Evolutionary conservation across 1,140 invertebrate species (phyloP).

Genomic region (Lepidurus couesii): DNA sequence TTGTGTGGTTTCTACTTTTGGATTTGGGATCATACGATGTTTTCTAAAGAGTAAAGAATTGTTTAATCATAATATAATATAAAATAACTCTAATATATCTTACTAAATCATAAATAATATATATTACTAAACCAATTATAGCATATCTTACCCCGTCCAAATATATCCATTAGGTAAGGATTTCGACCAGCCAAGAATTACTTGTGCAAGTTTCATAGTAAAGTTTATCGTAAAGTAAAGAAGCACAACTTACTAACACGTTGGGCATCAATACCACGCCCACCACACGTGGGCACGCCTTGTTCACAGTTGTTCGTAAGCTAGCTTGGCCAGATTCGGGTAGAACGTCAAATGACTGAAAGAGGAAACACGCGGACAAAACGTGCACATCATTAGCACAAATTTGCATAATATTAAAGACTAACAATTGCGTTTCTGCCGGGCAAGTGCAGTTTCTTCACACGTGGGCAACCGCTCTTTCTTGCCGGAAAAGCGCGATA

Average conservation of each 20-base stretch:
- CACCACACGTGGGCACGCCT: neutral
- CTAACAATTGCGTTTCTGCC: too few relatives aligned
- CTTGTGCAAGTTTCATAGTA: neutral
- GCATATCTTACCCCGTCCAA: neutral
- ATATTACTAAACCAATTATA: too few relatives aligned
- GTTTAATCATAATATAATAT: neutral
- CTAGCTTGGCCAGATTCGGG: too few relatives aligned
- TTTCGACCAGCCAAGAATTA: neutral
- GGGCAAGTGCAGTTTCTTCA: too few relatives aligned
- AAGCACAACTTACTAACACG: neutral
- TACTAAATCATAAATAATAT: too few relatives aligned
- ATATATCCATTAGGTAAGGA: neutral
- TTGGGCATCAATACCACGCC: neutral
- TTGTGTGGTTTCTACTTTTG: neutral
- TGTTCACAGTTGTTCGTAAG: too few relatives aligned
- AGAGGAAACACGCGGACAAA: too few relatives aligned
- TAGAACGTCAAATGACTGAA: too few relatives aligned
- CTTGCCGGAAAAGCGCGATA: too few relatives aligned
- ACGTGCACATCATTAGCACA: too few relatives aligned
- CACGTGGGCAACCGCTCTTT: too few relatives aligned
- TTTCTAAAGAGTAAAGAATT: constrained; percentile 26
- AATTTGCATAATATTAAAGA: too few relatives aligned
- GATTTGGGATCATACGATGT: constrained; percentile 32
- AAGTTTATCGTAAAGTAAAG: neutral
- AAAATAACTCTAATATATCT: neutral